A percentile compares a stretch with the other conserved stretches of the same genome.
These are phyloP conservation scores for Meloidogyne hapla DNA, from an alignment of 1,140 invertebrate species.

Conservation along the genomic window DNA sequence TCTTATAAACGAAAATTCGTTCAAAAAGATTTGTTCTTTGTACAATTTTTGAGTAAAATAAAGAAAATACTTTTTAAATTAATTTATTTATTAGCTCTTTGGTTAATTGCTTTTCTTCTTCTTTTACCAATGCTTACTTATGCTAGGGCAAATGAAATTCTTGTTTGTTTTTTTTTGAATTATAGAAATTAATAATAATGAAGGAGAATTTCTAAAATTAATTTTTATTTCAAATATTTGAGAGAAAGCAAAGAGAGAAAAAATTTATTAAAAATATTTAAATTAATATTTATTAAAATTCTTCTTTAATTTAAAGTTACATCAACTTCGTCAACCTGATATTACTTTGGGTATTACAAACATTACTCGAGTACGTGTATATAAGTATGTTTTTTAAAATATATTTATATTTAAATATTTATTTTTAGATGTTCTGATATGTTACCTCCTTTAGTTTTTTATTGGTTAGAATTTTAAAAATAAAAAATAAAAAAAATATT, in stretches of 20 bases:
- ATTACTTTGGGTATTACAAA: slow-evolving; percentile 33
- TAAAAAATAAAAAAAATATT: too few relatives aligned
- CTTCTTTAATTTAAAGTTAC: slow-evolving; percentile 31
- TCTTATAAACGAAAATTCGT: slow-evolving; percentile 56
- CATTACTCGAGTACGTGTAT: slow-evolving; percentile 59
- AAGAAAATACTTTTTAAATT: not conserved
- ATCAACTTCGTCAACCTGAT: slow-evolving; percentile 50
- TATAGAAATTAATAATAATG: too few relatives aligned
- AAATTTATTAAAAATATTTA: too few relatives aligned
- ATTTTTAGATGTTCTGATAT: slow-evolving; percentile 50
- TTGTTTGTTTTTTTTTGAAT: slow-evolving; percentile 22
- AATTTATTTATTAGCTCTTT: slow-evolving; percentile 49
- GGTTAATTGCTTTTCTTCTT: slow-evolving; percentile 56
- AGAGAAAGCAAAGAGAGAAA: too few relatives aligned
- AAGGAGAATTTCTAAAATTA: too few relatives aligned
- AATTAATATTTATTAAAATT: not conserved
- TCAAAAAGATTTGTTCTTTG: slow-evolving; percentile 41
- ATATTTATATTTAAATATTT: not conserved
- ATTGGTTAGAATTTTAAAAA: too few relatives aligned
- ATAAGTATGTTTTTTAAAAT: slow-evolving; percentile 48
- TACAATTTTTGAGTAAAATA: slow-evolving; percentile 29
- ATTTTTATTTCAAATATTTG: too few relatives aligned
- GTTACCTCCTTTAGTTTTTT: slow-evolving; percentile 58
- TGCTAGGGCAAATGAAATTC: slow-evolving; percentile 58
- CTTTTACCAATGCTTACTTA: slow-evolving; percentile 61